Evolutionary conservation across 92 coral and sea anemone genomes (phyloP), one percentile per base, ranked within the genome.

Genomic region (Hydrozoanthus gracilis): DNA sequence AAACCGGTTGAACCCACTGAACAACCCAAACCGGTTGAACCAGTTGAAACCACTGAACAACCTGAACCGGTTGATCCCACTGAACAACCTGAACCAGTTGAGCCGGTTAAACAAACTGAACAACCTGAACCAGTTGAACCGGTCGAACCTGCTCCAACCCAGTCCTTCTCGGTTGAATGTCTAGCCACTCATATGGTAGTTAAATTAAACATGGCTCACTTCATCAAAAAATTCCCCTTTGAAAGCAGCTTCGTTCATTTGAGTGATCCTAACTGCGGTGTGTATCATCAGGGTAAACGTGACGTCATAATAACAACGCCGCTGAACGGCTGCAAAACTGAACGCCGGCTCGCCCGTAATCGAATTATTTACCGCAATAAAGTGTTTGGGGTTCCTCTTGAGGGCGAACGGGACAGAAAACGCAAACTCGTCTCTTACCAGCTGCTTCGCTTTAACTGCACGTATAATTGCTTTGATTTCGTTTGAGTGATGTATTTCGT

Each of bases 321-420:
- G 46, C 74, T 80, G 74, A 58, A 80, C 3, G 73, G 58, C 74
- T 80, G 85, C 58, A 48, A 80, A 49, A 80, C 85, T 35, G 85
- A 80, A 61, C 85, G 74, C 18, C 49, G 75, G 15, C 1, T 80
- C 62, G 64, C 75, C 35, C 85, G 49, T 8, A 74, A 80, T 80
- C 82, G 15, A 46, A 67, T 80, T 8, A n/a, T 80, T 46, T 80
- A 4, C 49, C 74, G 74, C 12, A 80, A 80, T 49, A 80, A 65
- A 49, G 85, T 80, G 46, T 65, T 80, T n/a, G 85, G 61, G 11
- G 85, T 62, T 27, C 56, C 74, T 6, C 46, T 65, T 27, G 85
- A 55, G 7, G 51, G 18, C 1, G 70, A 45, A 14, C 20, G 18
- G 72, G 16, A 80, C 61, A n/a, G 49, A 4, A 80, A 64, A 69